Base-by-base conservation (phyloP, 2,797 vertebrate species). In the Cyclura pinguis region DNA sequence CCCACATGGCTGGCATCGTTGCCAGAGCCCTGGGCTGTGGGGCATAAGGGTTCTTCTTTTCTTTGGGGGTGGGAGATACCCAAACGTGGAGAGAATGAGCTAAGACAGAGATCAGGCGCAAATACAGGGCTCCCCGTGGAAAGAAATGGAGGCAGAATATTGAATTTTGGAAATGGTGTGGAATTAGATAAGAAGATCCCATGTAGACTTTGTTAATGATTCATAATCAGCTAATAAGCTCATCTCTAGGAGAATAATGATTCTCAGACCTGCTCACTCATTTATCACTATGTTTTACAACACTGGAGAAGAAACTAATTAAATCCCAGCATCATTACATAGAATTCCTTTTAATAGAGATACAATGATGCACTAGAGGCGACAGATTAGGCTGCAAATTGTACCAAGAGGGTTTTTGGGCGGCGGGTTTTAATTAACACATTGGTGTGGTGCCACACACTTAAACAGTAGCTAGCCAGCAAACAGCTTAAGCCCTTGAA, bases 281-380 rank as follows among this genome's bases (percentile, higher is more conserved):
- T 99, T 99, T 99, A 99, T 99, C 98, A 99, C 98, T 97, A 98
- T 99, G 98, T 99, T 99, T 99, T 99, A 99, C 98, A 99, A 98
- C 98, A 98, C 97, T 96, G 94, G 98, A 98, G 97, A 98, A 98
- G 98, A 98, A 99, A 99, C 98, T 99, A 99, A 99, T 99, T 99
- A 99, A 99, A 99, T 98, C 98, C 98, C 98, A 97, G 98, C 98
- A 99, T 99, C 98, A 98, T 99, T 99, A 99, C 98, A 98, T 98
- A 98, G 98, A 99, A 98, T 98, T 98, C 98, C 97, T 98, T 98
- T 98, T 99, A 99, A 99, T 98, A 99, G 98, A 99, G 98, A 98
- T 98, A 98, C 98, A 98, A 99, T 98, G 98, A 98, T 98, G 98
- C 98, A 99, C 98, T 97, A 97, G 99, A 99, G 98, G 98, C 98